Base-by-base conservation (phyloP, 2,888 invertebrate species). In the Parascotia fuliginaria region DNA sequence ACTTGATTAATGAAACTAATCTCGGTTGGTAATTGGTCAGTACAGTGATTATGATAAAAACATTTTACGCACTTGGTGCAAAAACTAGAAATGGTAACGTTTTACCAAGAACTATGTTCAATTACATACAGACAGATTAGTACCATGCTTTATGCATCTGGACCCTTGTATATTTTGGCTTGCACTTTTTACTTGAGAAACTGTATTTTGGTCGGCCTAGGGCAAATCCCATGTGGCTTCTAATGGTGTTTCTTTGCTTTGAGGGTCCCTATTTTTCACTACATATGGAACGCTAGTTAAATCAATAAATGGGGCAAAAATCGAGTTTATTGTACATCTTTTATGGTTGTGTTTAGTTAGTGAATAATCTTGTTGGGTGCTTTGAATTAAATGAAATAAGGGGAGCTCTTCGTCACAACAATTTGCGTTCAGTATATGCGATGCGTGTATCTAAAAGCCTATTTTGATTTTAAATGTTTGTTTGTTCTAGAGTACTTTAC, bases 191-290 rank as follows among this genome's bases (percentile, higher is more conserved):
- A n/a, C n/a, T 51, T 51, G 44, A 51, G 44, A 45, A 45, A 36
- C 50, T 9, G 11, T 37, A 1, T 31, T 31, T 44, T 31, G 12
- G 22, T 16, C 36, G 7, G 19, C 40, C 52, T 39, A 63, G 75
- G 72, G 65, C 63, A 43, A 46, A 81, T 87, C 91, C 87, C 90
- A 88, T 77, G 85, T 89, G 90, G 81, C 63, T 66, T 77, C 79
- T 89, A 90, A 90, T 89, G 86, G 85, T 76, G 79, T 88, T 79
- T 88, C 90, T 91, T 90, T 90, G 83, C 86, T 84, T 78, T 83
- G 84, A 85, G 90, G 90, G 88, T 80, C 70, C 64, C 69, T 73
- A 74, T 81, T 83, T 87, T 79, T 73, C 72, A 74, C 71, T 83
- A 79, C 90, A 91, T 85, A 87, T 90, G 91, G 83, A 80, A 59